Percentiles rank a stretch among this genome's conserved stretches.
Evolutionary conservation across 2,113 vertebrate species (phyloP).

Genomic region (Erinaceus europaeus): DNA sequence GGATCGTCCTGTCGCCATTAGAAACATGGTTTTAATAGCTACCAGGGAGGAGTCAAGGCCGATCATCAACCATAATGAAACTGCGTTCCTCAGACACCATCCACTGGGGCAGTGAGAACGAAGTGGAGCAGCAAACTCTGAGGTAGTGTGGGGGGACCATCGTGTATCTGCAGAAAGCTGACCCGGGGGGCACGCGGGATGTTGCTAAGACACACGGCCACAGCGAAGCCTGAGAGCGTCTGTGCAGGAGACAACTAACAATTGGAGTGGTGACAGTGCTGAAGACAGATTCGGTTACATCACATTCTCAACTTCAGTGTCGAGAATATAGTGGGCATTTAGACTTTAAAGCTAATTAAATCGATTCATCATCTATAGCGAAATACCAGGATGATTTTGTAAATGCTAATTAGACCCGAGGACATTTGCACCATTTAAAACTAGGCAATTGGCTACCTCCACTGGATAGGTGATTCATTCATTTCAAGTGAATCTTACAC

Average conservation of each 20-base stretch:
- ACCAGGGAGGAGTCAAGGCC: not conserved
- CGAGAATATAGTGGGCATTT: not conserved
- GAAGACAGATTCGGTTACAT: not conserved
- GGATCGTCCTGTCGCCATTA: not conserved
- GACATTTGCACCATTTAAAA: slow-evolving; percentile 10
- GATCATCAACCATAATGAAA: not conserved
- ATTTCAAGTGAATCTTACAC: not conserved
- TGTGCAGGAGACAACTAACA: not conserved
- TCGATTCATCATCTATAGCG: slow-evolving; percentile 22
- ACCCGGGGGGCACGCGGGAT: too few relatives aligned
- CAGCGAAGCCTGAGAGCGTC: accelerated
- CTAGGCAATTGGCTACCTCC: not conserved
- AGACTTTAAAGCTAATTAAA: slow-evolving; percentile 35
- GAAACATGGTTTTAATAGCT: not conserved
- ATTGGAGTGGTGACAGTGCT: not conserved
- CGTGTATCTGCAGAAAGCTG: not conserved
- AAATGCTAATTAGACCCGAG: slow-evolving; percentile 31
- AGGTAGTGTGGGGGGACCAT: accelerated
- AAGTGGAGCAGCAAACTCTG: not conserved
- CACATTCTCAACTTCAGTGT: not conserved
- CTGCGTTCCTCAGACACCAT: not conserved
- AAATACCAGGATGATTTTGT: not conserved
- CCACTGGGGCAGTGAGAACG: not conserved
- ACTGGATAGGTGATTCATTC: not conserved
- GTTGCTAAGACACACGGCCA: not conserved